Evolutionary conservation across 2,888 invertebrate species (phyloP).

Genomic region (Junonia oenone): DNA sequence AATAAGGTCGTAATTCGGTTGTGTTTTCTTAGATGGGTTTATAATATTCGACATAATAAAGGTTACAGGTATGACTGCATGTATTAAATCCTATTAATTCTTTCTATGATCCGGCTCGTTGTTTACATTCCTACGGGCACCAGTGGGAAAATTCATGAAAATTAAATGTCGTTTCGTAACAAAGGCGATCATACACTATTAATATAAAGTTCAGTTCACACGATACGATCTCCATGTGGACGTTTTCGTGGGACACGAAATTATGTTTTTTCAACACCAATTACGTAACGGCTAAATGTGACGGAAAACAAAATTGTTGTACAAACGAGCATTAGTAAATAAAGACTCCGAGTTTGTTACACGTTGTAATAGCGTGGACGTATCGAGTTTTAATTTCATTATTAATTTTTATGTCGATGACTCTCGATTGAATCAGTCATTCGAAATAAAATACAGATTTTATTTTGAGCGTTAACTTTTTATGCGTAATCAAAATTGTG

Average conservation of each 20-base stretch:
- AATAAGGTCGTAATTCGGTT: neutral
- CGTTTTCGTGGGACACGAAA: slow-evolving; percentile 57
- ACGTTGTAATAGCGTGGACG: slow-evolving; percentile 41
- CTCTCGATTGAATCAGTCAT: neutral
- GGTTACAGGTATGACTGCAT: neutral
- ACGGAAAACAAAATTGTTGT: slow-evolving; percentile 53
- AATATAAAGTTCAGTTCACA: slow-evolving; percentile 63
- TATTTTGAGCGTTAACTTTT: neutral
- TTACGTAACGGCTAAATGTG: slow-evolving; percentile 54
- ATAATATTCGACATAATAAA: neutral
- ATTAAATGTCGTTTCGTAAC: slow-evolving; percentile 63
- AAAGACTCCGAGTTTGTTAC: slow-evolving; percentile 35
- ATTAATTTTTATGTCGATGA: neutral
- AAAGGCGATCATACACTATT: slow-evolving; percentile 57
- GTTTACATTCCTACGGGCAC: slow-evolving; percentile 4
- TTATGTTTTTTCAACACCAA: slow-evolving; percentile 68
- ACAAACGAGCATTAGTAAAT: slow-evolving; percentile 35
- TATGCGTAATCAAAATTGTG: neutral
- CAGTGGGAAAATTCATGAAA: slow-evolving; percentile 52
- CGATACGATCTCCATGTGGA: slow-evolving; percentile 54
- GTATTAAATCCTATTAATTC: neutral
- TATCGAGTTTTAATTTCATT: slow-evolving; percentile 17
- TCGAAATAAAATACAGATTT: neutral
- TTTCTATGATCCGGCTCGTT: neutral
- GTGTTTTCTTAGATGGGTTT: neutral